Base-by-base conservation (phyloP, 2,113 vertebrate species). In the Chlamydotis undulata region DNA sequence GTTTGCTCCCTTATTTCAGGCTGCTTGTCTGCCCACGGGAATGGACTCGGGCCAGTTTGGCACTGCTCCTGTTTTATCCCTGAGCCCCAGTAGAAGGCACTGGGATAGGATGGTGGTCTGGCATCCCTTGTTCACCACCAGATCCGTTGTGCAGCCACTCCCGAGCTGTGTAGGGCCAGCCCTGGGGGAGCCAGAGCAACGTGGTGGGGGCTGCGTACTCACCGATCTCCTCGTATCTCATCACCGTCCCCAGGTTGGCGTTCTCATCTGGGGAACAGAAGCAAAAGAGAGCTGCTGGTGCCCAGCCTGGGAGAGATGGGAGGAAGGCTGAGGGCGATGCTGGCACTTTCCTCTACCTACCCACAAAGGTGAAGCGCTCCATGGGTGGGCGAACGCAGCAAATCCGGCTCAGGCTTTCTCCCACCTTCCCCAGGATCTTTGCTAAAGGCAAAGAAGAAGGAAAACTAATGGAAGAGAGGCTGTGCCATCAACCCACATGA, bases 151-250 rank as follows among this genome's bases (percentile, higher is more conserved):
- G 25, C n/a, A 57, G n/a, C 9, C 9, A 7, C 35, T 83, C 28
- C 57, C 1, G 3, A 89, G 63, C 33, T 25, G 8, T 3, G 5
- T 7, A 47, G 45, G 0, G 0, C 37, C 12, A 8, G 4, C 35
- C 67, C 67, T 24, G 18, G 78, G n/a, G 59, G 55, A 57, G 45
- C 3, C 2, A 3, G 50, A 69, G n/a, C 1, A 1, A 6, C 5
- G 10, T 3, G 3, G 53, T 13, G 12, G 7, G 14, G 35, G 25
- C 17, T 10, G 14, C 3, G 7, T 50, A 98, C 99, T 99, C 97
- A 99, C 99, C 99, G 0, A 99, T 99, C 97, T 99, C 99, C 96
- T 99, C 99, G 4, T 99, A 99, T 86, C 99, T 98, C 98, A 99
- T 98, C 49, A 99, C 98, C 0, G 99, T 99, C 35, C 99, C 99